Conservation (phyloP, 2,113 vertebrate species). For the Callaeas wilsoni region DNA sequence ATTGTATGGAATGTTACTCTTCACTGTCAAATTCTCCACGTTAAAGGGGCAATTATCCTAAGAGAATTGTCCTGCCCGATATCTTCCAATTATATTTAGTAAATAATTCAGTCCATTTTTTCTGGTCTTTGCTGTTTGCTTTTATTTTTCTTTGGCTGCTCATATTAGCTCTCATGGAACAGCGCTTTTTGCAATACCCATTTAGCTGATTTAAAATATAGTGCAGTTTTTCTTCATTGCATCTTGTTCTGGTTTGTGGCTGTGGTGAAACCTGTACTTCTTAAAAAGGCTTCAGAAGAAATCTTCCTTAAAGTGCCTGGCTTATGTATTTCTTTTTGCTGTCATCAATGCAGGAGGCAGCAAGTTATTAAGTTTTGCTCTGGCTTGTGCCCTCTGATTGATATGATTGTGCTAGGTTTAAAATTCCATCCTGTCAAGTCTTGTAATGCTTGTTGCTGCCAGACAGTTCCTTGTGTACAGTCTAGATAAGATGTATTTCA, state of each 20-base stretch:
- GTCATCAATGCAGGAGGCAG: constrained; percentile 1
- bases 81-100: not conserved
- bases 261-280: not conserved
- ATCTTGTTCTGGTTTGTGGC: not conserved
- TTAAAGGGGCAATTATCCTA: not conserved
- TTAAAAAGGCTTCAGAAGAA: not conserved
- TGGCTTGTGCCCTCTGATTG: constrained; percentile 24
- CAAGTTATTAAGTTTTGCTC: constrained; percentile 51
- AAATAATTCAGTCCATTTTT: not conserved
- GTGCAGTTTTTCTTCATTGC: not conserved
- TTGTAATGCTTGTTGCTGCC: constrained; percentile 25
- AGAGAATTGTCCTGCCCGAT: not conserved
- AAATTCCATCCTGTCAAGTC: constrained; percentile 53
- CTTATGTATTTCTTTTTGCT: constrained; percentile 52
- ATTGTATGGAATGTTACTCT: not conserved
- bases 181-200: not conserved
- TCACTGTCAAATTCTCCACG: not conserved
- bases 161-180: not conserved
- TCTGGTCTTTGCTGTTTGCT: not conserved
- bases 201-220: not conserved
- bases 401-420: constrained; percentile 37
- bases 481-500: constrained; percentile 27
- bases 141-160: not conserved
- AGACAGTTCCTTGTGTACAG: not conserved
- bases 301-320: not conserved